A percentile compares a stretch with the other conserved stretches of the same genome.
Conservation (phyloP, 1,140 invertebrate species). For the Adoxophyes honmai region DNA sequence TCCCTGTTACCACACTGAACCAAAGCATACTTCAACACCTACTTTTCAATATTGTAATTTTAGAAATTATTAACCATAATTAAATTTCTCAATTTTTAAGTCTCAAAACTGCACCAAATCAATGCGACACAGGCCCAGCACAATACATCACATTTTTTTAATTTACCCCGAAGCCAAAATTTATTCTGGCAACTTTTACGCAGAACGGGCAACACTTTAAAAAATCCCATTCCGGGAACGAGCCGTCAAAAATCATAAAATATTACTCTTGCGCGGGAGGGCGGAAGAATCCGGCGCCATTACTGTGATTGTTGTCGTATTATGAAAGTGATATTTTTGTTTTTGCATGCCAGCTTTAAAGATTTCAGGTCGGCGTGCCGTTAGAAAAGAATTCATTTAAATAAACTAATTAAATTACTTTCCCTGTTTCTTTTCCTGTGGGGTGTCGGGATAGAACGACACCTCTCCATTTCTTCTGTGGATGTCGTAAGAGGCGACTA, state of each 20-base stretch:
- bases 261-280: slow-evolving; percentile 4
- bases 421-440: background rate
- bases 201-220: slow-evolving; percentile 10
- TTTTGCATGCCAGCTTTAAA: slow-evolving; percentile 2
- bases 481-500: background rate
- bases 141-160: background rate
- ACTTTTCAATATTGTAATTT: too few relatives aligned
- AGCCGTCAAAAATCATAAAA: slow-evolving; percentile 14
- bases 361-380: background rate
- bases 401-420: background rate
- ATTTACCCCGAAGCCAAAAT: background rate
- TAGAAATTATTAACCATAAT: too few relatives aligned
- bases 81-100: too few relatives aligned
- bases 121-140: too few relatives aligned
- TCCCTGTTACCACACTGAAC: too few relatives aligned
- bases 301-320: slow-evolving; percentile 12
- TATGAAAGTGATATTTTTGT: background rate
- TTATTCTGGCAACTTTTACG: slow-evolving; percentile 4
- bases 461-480: background rate
- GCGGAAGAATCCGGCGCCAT: slow-evolving; percentile 13
- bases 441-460: background rate
- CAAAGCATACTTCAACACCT: too few relatives aligned
- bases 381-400: too few relatives aligned
- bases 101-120: too few relatives aligned
- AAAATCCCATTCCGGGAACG: slow-evolving; percentile 12